A percentile compares a stretch with the other conserved stretches of the same genome.
phyloP scores from a whole-genome alignment of 2,797 vertebrate genomes.

The Pseudochirops corinnae region DNA sequence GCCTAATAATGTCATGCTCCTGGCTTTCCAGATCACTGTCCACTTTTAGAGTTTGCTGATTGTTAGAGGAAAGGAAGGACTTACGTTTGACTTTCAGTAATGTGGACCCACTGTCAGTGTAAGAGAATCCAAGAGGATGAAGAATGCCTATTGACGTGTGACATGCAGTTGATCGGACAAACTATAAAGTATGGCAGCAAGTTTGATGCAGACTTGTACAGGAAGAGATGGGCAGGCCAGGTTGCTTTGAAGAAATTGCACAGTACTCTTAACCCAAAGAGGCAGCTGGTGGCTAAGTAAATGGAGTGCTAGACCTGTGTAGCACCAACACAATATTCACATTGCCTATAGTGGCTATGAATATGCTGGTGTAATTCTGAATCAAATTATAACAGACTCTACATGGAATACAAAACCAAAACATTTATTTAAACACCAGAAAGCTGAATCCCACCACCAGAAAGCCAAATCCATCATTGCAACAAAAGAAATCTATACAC shows the following conservation, averaged over 20 bases:
- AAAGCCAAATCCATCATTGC: too few relatives aligned
- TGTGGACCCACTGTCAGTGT: background rate
- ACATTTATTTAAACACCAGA: too few relatives aligned
- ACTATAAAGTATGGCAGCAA: background rate
- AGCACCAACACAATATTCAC: too few relatives aligned
- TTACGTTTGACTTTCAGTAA: background rate
- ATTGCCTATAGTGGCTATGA: too few relatives aligned
- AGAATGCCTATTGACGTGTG: background rate
- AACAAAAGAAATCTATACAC: too few relatives aligned
- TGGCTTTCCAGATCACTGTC: background rate
- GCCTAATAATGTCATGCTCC: background rate
- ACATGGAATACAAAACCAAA: too few relatives aligned
- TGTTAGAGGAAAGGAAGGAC: background rate
- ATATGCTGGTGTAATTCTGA: too few relatives aligned
- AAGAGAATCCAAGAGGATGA: background rate
- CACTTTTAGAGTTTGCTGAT: background rate
- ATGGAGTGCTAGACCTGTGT: background rate
- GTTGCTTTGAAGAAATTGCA: background rate
- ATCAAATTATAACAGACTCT: too few relatives aligned
- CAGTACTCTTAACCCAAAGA: background rate
- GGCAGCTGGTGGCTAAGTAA: background rate
- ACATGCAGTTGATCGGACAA: background rate
- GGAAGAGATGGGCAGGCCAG: background rate
- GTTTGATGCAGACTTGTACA: background rate
- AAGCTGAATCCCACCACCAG: too few relatives aligned